phyloP scores from a whole-genome alignment of 1,140 invertebrate genomes.

The Trichonephila inaurata region DNA sequence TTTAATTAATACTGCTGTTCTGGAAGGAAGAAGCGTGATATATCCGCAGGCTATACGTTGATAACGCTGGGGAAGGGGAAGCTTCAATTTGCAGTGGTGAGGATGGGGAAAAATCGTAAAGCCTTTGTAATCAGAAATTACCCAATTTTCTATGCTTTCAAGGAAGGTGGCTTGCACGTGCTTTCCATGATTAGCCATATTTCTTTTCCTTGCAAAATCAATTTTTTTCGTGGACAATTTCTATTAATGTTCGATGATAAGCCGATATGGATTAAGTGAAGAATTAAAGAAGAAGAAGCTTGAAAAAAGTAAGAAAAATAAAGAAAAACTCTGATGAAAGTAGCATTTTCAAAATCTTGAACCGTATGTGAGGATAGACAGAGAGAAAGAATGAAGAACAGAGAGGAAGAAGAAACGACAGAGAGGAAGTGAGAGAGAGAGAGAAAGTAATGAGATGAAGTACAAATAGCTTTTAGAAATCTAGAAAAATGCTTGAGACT shows the following conservation, averaged over 20 bases:
- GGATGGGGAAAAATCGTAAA: not conserved
- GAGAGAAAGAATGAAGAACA: not conserved
- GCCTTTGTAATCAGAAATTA: constrained; percentile 45
- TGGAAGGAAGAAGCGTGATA: not conserved
- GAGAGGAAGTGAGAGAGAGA: not conserved
- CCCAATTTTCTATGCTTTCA: constrained; percentile 4
- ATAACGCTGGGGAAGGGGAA: not conserved
- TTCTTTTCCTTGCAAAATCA: not conserved
- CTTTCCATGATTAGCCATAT: not conserved
- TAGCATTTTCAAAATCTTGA: not conserved
- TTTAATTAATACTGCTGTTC: constrained; percentile 10
- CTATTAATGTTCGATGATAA: constrained; percentile 51
- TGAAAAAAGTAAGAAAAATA: not conserved
- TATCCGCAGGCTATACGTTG: constrained; percentile 1
- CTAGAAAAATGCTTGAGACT: not conserved
- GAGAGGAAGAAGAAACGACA: not conserved
- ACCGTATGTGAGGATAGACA: not conserved
- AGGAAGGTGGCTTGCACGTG: not conserved
- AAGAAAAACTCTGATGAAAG: not conserved
- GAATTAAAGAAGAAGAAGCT: not conserved
- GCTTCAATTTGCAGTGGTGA: no score
- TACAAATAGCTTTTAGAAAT: not conserved
- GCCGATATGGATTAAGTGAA: constrained; percentile 53
- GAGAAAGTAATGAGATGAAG: constrained; percentile 4
- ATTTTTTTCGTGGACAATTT: constrained; percentile 12